These are phyloP conservation scores for Champsocephalus esox DNA, from an alignment of 2,797 vertebrate genomes.

Conservation along the genomic window DNA sequence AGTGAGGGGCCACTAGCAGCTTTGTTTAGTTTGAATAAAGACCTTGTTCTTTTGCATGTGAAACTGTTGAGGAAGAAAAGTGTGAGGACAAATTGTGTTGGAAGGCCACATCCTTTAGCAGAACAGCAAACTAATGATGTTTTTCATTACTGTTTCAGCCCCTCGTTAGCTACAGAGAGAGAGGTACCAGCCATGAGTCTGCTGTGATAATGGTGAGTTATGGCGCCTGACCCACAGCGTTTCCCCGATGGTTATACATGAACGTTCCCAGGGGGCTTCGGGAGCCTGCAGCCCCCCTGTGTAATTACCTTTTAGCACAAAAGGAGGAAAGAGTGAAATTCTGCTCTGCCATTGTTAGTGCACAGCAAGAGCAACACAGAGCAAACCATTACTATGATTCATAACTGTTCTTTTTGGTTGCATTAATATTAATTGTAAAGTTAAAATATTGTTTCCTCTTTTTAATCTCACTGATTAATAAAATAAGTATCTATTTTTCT, in stretches of 20 bases:
- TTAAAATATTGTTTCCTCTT: background rate
- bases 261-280: slow-evolving; percentile 54
- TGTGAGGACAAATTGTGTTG: slow-evolving; percentile 42
- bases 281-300: slow-evolving; percentile 43
- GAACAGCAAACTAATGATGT: slow-evolving; percentile 66
- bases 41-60: slow-evolving; percentile 32
- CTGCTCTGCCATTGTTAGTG: slow-evolving; percentile 61
- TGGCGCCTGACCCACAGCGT: slow-evolving; percentile 36
- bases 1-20: slow-evolving; percentile 20
- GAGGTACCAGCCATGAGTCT: slow-evolving; percentile 66
- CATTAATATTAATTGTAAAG: slow-evolving; percentile 8
- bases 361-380: slow-evolving; percentile 7
- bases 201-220: slow-evolving; percentile 84
- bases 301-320: slow-evolving; percentile 69
- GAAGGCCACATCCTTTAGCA: slow-evolving; percentile 51
- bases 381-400: background rate
- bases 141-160: slow-evolving; percentile 63
- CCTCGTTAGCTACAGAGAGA: slow-evolving; percentile 63
- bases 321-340: slow-evolving; percentile 32
- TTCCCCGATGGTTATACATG: slow-evolving; percentile 63
- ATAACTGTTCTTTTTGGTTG: background rate
- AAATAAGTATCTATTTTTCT: background rate
- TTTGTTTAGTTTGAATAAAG: slow-evolving; percentile 1
- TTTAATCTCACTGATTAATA: background rate
- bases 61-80: slow-evolving; percentile 29